A percentile compares a stretch with the other conserved stretches of the same genome.
phyloP scores from a whole-genome alignment of 2,888 invertebrate species.

The Sceliomorpha sp. region DNA sequence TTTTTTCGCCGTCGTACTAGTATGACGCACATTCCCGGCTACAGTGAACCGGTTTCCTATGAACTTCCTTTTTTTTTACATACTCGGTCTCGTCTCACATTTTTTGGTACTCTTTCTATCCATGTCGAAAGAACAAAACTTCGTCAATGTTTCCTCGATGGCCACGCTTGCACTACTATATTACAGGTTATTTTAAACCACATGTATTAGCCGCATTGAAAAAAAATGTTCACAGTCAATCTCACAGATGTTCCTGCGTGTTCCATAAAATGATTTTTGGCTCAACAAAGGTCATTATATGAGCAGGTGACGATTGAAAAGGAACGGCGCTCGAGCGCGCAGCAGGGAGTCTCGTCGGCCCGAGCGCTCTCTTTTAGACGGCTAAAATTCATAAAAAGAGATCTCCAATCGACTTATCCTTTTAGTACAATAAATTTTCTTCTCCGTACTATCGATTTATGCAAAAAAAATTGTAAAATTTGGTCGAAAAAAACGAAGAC shows the following conservation, averaged over 20 bases:
- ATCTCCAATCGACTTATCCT: too few relatives aligned
- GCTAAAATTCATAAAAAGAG: conserved; percentile 4
- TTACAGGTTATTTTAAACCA: conserved; percentile 4
- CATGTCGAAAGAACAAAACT: conserved; percentile 3
- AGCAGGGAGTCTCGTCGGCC: too few relatives aligned
- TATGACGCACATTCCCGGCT: conserved; percentile 3
- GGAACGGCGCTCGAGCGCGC: conserved; percentile 5
- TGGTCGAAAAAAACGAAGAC: conserved; percentile 6
- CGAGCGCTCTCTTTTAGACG: too few relatives aligned
- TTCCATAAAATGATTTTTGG: conserved; percentile 5
- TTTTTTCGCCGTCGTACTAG: conserved; percentile 3
- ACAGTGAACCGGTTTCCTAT: conserved; percentile 3
- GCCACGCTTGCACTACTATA: conserved; percentile 3
- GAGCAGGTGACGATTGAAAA: conserved; percentile 4
- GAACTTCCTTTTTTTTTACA: conserved; percentile 3
- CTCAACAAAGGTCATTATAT: conserved; percentile 1
- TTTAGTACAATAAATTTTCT: too few relatives aligned
- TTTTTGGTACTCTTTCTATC: conserved; percentile 6
- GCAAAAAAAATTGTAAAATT: too few relatives aligned
- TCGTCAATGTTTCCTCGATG: conserved; percentile 3
- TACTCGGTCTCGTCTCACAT: conserved; percentile 4
- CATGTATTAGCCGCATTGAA: conserved; percentile 4
- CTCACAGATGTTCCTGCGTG: conserved; percentile 4
- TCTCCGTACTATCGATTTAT: too few relatives aligned
- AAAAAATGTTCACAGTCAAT: conserved; percentile 1